phyloP scores from a whole-genome alignment of 1,140 invertebrate genomes.

The Calephelis nemesis region DNA sequence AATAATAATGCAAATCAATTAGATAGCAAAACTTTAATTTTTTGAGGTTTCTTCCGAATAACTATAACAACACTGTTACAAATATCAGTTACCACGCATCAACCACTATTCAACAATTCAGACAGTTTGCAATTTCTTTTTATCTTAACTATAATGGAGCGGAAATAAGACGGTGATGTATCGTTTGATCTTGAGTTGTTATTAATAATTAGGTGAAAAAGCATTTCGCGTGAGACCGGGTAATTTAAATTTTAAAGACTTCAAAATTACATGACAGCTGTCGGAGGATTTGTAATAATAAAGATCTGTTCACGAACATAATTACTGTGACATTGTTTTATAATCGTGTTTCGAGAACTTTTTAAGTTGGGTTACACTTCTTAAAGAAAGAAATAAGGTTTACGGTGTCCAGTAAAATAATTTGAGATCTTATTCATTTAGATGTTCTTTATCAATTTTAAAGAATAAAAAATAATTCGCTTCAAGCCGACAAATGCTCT shows the following conservation, averaged over 20 bases:
- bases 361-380: constrained; percentile 9
- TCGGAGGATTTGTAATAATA: constrained; percentile 17
- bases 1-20: no score
- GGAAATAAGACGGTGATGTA: constrained; percentile 10
- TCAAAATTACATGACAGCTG: constrained; percentile 19
- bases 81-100: no score
- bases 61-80: no score
- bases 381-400: no score
- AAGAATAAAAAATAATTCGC: no score
- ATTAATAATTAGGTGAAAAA: constrained; percentile 18
- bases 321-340: constrained; percentile 18
- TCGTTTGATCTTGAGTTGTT: constrained; percentile 15
- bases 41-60: no score
- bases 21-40: no score
- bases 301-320: constrained; percentile 10
- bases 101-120: background rate
- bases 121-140: background rate
- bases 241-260: constrained; percentile 17
- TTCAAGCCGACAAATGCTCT: no score
- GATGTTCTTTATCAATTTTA: no score
- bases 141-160: background rate
- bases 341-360: constrained; percentile 13
- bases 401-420: no score
- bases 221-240: constrained; percentile 10
- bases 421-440: no score